A percentile compares a stretch with the other conserved stretches of the same genome.
Evolutionary conservation across 2,113 vertebrate genomes (phyloP).

Genomic region (Falco punctatus): DNA sequence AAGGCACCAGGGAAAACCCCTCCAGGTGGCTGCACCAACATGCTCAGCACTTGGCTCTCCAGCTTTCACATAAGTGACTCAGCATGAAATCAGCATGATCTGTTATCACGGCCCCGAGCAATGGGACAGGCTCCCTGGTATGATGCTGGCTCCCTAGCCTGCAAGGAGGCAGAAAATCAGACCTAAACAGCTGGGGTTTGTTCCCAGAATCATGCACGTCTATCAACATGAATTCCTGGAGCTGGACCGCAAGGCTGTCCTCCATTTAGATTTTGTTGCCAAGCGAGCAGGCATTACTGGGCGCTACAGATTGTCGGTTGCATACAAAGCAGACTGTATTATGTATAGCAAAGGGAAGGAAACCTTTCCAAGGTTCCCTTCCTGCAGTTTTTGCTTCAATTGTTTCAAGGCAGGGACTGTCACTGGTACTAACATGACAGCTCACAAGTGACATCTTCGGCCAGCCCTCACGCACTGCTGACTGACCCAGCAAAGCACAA

Average conservation of each 20-base stretch:
- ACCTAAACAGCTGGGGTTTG: neutral
- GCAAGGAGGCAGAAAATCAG: neutral
- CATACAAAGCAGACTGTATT: neutral
- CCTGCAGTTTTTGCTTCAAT: neutral
- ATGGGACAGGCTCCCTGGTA: neutral
- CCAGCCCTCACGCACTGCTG: neutral
- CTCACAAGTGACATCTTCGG: neutral
- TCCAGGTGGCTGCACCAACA: neutral
- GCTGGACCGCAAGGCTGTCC: neutral
- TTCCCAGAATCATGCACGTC: neutral
- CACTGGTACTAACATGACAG: neutral
- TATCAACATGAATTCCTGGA: neutral
- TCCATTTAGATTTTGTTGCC: neutral
- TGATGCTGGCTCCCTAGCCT: neutral
- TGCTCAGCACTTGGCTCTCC: neutral
- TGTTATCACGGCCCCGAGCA: neutral
- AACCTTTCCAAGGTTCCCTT: constrained; percentile 16
- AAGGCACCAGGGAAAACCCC: neutral
- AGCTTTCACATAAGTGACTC: neutral
- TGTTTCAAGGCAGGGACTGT: constrained; percentile 5
- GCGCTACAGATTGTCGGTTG: neutral
- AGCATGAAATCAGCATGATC: neutral
- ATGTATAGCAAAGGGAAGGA: neutral
- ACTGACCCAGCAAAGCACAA: neutral
- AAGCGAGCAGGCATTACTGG: neutral